Base-by-base conservation (phyloP, 2,797 vertebrate species). In the Aphelocoma californica region DNA sequence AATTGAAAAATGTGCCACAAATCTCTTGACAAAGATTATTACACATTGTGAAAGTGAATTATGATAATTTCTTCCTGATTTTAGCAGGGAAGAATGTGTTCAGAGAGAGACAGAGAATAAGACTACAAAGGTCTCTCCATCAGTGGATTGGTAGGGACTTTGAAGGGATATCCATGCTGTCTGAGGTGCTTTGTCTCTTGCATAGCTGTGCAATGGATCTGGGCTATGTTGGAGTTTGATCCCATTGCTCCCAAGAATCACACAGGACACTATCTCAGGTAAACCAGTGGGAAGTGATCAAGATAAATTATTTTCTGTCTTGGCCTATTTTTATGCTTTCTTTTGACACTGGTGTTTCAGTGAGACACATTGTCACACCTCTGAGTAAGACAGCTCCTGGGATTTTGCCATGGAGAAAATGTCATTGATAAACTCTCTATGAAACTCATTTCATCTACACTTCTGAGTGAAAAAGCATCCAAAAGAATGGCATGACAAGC, bases 131-230 rank as follows among this genome's bases (percentile, higher is more conserved):
- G 5, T 61, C 9, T 61, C 18, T 36, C 66, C 3, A 1, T 24
- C 14, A 28, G 0, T 21, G 18, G 17, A 5, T 20, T 1, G 0
- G 3, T 6, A 48, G 57, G 32, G 10, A n/a, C 8, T 54, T 44
- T 18, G 50, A 54, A 73, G 19, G 14, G 28, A n/a, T 3, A 51
- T 14, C 21, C 1, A 0, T 28, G 34, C 4, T 62, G 9, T 56
- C 24, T 74, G 34, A 70, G 19, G 28, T 40, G 11, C 4, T 42
- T 10, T 14, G 28, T 40, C 6, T 71, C 36, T 69, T 44, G 18
- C 48, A 56, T 2, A 29, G 32, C 9, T 45, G 25, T 14, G 19
- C 18, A 8, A 2, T 58, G 13, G 18, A 85, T 61, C 13, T 12
- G 36, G n/a, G 31, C 18, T 18, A 1, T 24, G 6, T 5, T 73